Conservation (phyloP, 2,888 invertebrate genomes). For the Pseudococcus longispinus region DNA sequence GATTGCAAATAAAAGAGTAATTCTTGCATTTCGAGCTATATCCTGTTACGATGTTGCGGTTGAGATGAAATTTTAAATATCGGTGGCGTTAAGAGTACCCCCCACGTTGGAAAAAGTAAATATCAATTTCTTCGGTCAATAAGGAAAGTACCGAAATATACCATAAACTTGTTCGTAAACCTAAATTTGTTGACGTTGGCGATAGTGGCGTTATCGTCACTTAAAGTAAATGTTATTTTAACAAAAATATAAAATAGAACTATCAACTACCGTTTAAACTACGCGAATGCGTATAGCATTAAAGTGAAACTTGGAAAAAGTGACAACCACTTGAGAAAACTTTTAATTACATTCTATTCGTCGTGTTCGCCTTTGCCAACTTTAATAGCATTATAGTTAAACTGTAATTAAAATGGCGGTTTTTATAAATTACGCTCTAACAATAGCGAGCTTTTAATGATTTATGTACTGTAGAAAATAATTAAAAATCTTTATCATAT, state of each 20-base stretch:
- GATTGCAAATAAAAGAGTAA: neutral
- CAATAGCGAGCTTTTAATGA: constrained; percentile 15
- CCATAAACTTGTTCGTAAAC: constrained; percentile 13
- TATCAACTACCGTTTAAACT: constrained; percentile 30
- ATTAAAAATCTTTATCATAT: constrained; percentile 15
- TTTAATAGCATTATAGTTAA: constrained; percentile 28
- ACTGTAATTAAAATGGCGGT: constrained; percentile 34
- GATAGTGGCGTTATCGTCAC: constrained; percentile 20
- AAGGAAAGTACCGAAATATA: constrained; percentile 15
- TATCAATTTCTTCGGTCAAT: constrained; percentile 39
- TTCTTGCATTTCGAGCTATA: neutral
- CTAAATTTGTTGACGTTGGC: neutral
- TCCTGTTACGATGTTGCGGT: neutral
- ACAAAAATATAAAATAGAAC: constrained; percentile 37
- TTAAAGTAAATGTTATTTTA: constrained; percentile 36
- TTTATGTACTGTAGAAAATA: constrained; percentile 19
- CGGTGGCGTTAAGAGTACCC: neutral
- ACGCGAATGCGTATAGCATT: neutral
- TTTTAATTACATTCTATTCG: constrained; percentile 40
- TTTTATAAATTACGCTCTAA: constrained; percentile 13
- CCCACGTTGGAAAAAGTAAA: constrained; percentile 16
- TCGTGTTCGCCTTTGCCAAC: neutral
- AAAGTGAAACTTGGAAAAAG: constrained; percentile 31
- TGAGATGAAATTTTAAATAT: constrained; percentile 12
- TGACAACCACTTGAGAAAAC: constrained; percentile 34